These are phyloP conservation scores for Mormyrus proboscirostris DNA, from an alignment of 2,797 vertebrate genomes.

Conservation along the genomic window DNA sequence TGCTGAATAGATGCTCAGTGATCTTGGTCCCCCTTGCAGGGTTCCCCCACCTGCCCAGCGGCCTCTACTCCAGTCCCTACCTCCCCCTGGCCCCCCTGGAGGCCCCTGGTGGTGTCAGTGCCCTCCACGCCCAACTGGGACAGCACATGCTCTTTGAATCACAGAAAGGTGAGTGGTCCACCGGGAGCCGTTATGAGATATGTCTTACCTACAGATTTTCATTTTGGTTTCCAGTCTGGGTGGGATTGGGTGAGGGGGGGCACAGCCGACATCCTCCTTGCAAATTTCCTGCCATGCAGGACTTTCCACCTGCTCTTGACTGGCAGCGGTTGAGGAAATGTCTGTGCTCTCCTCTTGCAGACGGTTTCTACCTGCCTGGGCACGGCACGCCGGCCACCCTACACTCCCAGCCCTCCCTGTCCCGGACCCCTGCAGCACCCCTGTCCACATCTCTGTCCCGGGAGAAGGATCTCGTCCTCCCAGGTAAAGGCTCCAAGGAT, in stretches of 20 bases:
- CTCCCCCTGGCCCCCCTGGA: constrained; percentile 88
- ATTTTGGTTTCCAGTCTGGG: neutral
- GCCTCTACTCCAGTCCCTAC: constrained; percentile 81
- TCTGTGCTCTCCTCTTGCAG: constrained; percentile 51
- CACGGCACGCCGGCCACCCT: constrained; percentile 62
- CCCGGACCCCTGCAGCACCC: constrained; percentile 57
- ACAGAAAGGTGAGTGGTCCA: constrained; percentile 78
- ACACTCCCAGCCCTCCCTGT: constrained; percentile 66
- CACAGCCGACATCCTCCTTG: neutral
- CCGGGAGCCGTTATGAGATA: neutral
- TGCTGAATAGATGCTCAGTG: neutral
- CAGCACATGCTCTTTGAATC: constrained; percentile 85
- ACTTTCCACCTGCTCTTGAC: neutral
- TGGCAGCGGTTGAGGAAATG: neutral
- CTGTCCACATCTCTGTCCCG: constrained; percentile 58
- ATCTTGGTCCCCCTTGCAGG: constrained; percentile 54
- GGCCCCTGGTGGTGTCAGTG: constrained; percentile 60
- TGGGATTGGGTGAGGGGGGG: neutral
- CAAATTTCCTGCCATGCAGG: neutral
- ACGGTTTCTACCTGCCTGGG: constrained; percentile 81
- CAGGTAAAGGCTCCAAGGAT: constrained; percentile 71
- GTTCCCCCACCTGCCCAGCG: constrained; percentile 77
- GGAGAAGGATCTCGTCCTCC: constrained; percentile 60
- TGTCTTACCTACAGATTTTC: neutral
- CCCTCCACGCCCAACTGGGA: constrained; percentile 71